Conservation (phyloP, 2,888 invertebrate species). For the Molorchus minor region DNA sequence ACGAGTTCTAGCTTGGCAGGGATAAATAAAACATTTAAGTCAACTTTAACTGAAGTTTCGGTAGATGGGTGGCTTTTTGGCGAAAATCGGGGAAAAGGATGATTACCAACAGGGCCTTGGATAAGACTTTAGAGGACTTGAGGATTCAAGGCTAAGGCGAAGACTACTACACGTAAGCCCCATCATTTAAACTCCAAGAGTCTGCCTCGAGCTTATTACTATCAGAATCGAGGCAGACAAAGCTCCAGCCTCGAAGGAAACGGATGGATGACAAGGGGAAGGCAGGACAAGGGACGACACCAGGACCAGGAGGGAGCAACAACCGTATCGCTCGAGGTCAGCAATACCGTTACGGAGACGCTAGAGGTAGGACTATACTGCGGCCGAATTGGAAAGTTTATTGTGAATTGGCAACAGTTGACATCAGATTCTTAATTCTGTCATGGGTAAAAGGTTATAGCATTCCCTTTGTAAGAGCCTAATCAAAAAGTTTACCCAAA, state of each 20-base stretch:
- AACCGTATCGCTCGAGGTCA: no score
- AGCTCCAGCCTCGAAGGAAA: neutral
- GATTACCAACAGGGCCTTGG: slow-evolving; percentile 26
- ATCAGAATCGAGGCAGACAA: neutral
- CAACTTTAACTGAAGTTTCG: slow-evolving; percentile 23
- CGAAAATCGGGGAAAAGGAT: slow-evolving; percentile 26
- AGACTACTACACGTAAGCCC: no score
- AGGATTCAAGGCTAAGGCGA: neutral
- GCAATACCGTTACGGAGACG: no score
- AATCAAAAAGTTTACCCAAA: no score
- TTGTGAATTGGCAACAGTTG: no score
- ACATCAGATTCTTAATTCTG: no score
- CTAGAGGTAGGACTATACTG: no score
- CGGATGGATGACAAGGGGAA: neutral
- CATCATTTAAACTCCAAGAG: neutral
- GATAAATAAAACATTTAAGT: slow-evolving; percentile 26
- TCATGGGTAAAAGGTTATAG: no score
- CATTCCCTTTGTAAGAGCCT: no score
- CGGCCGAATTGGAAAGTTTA: no score
- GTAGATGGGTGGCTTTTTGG: slow-evolving; percentile 33
- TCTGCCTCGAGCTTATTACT: neutral
- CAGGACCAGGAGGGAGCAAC: no score
- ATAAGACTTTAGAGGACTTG: slow-evolving; percentile 2
- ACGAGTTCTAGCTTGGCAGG: slow-evolving; percentile 20
- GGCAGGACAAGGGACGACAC: no score